Conservation (phyloP, 2,888 invertebrate genomes). For the Andrena camellia region DNA sequence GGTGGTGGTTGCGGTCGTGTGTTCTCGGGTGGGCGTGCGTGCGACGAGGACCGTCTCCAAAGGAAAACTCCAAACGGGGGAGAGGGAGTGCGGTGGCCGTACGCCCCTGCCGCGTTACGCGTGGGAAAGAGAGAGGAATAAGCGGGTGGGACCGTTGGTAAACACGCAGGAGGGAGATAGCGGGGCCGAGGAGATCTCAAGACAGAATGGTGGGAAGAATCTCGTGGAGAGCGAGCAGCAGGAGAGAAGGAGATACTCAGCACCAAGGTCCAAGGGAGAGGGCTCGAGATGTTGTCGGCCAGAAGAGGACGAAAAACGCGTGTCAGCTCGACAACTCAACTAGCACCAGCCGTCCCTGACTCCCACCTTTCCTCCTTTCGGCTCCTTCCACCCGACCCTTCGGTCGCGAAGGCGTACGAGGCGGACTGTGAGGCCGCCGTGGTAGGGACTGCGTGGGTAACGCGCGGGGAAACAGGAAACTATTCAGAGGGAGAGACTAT, state of each 20-base stretch:
- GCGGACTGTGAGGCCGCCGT: slow-evolving; percentile 32
- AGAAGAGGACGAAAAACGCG: slow-evolving; percentile 78
- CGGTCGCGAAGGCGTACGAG: slow-evolving; percentile 50
- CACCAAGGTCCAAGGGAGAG: slow-evolving; percentile 61
- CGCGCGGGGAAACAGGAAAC: slow-evolving; percentile 35
- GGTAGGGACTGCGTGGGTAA: slow-evolving; percentile 60
- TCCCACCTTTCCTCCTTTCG: slow-evolving; percentile 72
- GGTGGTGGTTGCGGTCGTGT: slow-evolving; percentile 59
- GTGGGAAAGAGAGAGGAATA: slow-evolving; percentile 22
- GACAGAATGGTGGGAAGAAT: slow-evolving; percentile 66
- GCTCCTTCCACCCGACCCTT: slow-evolving; percentile 57
- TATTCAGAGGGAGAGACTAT: slow-evolving; percentile 52
- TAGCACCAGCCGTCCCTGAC: slow-evolving; percentile 83
- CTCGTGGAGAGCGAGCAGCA: slow-evolving; percentile 43
- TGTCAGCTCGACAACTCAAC: slow-evolving; percentile 85
- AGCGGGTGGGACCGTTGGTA: slow-evolving; percentile 42
- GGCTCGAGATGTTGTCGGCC: slow-evolving; percentile 25
- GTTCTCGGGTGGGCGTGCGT: slow-evolving; percentile 75
- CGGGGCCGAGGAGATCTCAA: slow-evolving; percentile 55
- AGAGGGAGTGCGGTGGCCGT: slow-evolving; percentile 55
- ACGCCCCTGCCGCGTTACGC: slow-evolving; percentile 51
- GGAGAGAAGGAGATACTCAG: slow-evolving; percentile 44
- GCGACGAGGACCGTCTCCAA: slow-evolving; percentile 75
- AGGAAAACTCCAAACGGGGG: slow-evolving; percentile 68
- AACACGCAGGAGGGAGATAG: slow-evolving; percentile 42